Conservation (phyloP, 2,113 vertebrate species). For the Sprattus sprattus region DNA sequence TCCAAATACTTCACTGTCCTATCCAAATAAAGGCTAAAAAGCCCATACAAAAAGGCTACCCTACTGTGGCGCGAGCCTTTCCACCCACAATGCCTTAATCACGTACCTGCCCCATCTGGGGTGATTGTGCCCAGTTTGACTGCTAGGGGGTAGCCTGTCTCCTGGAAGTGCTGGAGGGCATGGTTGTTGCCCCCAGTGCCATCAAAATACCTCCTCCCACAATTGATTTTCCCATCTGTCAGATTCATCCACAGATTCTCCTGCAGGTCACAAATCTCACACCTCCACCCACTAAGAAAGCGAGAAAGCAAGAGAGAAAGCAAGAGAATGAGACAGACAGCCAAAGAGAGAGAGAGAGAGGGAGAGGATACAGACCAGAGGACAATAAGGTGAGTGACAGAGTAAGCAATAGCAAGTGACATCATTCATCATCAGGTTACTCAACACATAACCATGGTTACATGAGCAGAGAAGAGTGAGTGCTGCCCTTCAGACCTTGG, state of each 20-base stretch:
- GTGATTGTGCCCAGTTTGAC: slow-evolving; percentile 98
- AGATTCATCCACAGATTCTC: slow-evolving; percentile 99
- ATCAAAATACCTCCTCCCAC: slow-evolving; percentile 94
- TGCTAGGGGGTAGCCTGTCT: slow-evolving; percentile 88
- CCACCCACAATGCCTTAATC: neutral
- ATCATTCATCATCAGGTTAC: neutral
- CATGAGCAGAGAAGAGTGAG: neutral
- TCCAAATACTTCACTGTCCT: too few relatives aligned
- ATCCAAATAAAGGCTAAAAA: too few relatives aligned
- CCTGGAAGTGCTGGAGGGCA: slow-evolving; percentile 86
- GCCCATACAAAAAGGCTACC: too few relatives aligned
- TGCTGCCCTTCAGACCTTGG: slow-evolving; percentile 78
- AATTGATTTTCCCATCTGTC: slow-evolving; percentile 91
- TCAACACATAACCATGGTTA: neutral
- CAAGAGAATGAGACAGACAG: neutral
- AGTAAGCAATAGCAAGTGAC: neutral
- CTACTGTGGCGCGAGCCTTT: too few relatives aligned
- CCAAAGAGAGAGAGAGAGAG: neutral
- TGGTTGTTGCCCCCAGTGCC: slow-evolving; percentile 97
- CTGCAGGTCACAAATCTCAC: slow-evolving; percentile 91
- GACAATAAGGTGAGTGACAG: neutral
- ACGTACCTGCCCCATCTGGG: slow-evolving; percentile 89
- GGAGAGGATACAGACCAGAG: neutral
- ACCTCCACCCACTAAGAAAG: slow-evolving; percentile 86
- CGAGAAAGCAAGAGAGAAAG: neutral